Evolutionary conservation across 2,888 invertebrate species (phyloP), one percentile per base, ranked within the genome.

Genomic region (Pseudeuparius sepicola): DNA sequence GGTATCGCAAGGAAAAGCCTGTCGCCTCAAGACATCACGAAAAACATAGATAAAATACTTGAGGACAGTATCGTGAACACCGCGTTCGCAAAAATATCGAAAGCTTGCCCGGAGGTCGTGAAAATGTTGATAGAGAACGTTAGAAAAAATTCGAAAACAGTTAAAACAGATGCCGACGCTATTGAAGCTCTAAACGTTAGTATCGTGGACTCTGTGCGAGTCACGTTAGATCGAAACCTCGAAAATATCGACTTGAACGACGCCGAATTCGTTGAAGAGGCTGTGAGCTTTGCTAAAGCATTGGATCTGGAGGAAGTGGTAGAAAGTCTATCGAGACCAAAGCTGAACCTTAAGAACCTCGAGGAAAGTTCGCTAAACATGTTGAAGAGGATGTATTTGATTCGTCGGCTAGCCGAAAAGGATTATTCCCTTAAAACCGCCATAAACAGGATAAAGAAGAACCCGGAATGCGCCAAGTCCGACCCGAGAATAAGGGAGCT

Each of bases 401-500:
- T 84, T 70, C 65, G 75, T 29, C 77, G 80, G 58, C 60, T 84
- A 2, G 77, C 82, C 1, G 75, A 78, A 43, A 68, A 72, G 44
- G 70, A 75, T 31, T 77, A 77, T 3, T 70, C 70, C 11, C 65
- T 78, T 39, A 64, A 70, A 43, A 67, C 68, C 6, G 77, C 79
- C 1, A 60, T 83, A 11, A 64, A 66, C 14, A 70, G 76, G 47
- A 59, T 83, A 23, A 72, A 72, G 53, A 70, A 70, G 28, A 73
- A 80, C 52, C 75, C 80, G 7, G 75, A 75, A 51, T 60, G 73
- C 40, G 79, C 78, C 37, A 71, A 75, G 38, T 71, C 70, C 12
- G 80, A 83, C 61, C 77, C 81, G 18, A 69, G 73, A 41, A 64
- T 83, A 13, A 66, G 81, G 30, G 76, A 78, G 51, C 63, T 83